Conservation (phyloP, 2,113 vertebrate genomes). For the Aegithalos caudatus region DNA sequence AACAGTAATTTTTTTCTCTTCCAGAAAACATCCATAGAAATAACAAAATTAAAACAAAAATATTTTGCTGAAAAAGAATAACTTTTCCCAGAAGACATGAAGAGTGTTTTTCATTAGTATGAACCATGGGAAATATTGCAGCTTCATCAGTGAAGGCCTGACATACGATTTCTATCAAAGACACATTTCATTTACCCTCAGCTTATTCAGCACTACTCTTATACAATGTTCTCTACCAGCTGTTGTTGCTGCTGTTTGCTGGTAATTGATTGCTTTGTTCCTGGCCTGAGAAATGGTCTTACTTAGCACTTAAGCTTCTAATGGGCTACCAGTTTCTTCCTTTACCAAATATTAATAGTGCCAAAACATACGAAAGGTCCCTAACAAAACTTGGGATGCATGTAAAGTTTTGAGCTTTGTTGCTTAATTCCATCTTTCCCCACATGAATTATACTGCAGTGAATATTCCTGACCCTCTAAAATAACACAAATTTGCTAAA, state of each 20-base stretch:
- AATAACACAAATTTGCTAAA: conserved; percentile 19
- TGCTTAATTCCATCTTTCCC: not conserved
- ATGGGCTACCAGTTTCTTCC: conserved; percentile 29
- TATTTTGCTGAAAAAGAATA: conserved; percentile 43
- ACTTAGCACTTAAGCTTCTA: conserved; percentile 35
- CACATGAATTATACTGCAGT: not conserved
- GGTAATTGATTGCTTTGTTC: conserved; percentile 60
- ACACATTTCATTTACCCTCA: conserved; percentile 54
- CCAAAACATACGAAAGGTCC: not conserved
- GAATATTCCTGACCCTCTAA: not conserved
- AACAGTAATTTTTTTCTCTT: conserved; percentile 28
- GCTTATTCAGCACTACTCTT: conserved; percentile 43
- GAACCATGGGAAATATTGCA: conserved; percentile 64
- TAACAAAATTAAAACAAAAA: conserved; percentile 48
- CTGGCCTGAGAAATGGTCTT: conserved; percentile 29
- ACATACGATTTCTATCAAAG: conserved; percentile 69
- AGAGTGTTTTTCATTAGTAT: conserved; percentile 64
- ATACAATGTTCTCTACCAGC: conserved; percentile 43
- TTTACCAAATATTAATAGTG: conserved; percentile 16
- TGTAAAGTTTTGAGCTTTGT: not conserved
- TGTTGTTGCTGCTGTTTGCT: conserved; percentile 63
- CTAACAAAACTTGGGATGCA: not conserved
- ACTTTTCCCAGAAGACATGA: conserved; percentile 28
- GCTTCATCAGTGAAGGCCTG: conserved; percentile 38
- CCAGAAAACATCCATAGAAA: conserved; percentile 41